Conservation (phyloP, 1,140 invertebrate species). For the Arctopsyche grandis region DNA sequence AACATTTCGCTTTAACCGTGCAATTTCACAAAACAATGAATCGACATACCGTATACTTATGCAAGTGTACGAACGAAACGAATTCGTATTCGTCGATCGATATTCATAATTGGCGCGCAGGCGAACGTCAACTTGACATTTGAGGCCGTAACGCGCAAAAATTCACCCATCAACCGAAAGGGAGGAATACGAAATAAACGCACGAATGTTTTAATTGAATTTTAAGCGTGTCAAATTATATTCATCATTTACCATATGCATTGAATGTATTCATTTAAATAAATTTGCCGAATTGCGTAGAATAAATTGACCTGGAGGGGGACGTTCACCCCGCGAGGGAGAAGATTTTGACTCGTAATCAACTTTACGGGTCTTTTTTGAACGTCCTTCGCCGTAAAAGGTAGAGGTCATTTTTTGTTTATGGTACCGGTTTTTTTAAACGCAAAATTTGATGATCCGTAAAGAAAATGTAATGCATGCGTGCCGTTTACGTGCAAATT, state of each 20-base stretch:
- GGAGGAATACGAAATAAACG: no score
- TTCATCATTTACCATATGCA: no score
- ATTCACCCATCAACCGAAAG: no score
- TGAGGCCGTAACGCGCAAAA: background rate
- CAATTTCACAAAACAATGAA: background rate
- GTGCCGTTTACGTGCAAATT: background rate
- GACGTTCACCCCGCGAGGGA: background rate
- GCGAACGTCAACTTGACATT: background rate
- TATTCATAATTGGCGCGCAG: no score
- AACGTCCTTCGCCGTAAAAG: constrained; percentile 22
- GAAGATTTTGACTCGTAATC: background rate
- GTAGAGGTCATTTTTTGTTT: constrained; percentile 16
- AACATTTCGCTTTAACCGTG: constrained; percentile 15
- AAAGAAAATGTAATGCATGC: background rate
- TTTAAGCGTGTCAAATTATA: no score
- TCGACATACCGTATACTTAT: no score
- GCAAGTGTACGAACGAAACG: background rate
- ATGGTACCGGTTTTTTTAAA: constrained; percentile 1
- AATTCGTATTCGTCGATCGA: background rate
- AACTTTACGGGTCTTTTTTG: constrained; percentile 1
- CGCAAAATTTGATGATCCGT: constrained; percentile 9
- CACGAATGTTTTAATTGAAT: no score
- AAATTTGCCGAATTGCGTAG: background rate
- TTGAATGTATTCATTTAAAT: no score
- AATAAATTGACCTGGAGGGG: background rate